phyloP scores from a whole-genome alignment of 2,113 vertebrate genomes.

The Condylura cristata region DNA sequence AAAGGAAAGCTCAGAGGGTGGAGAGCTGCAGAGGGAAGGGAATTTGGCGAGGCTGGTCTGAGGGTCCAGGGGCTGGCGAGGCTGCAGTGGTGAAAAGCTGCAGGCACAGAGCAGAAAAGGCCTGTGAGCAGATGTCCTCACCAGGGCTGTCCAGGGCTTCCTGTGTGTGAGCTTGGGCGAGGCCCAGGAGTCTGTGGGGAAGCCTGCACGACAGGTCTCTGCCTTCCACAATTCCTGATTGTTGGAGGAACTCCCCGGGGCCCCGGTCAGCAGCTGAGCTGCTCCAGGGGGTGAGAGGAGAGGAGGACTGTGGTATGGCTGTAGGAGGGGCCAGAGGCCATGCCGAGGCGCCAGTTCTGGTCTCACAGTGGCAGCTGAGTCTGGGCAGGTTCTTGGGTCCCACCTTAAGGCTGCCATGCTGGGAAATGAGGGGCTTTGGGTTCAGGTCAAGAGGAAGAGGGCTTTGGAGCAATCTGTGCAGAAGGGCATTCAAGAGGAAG shows the following conservation, averaged over 20 bases:
- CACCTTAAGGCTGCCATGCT: neutral
- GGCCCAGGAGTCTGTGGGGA: neutral
- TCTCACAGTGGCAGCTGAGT: neutral
- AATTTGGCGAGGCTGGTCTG: neutral
- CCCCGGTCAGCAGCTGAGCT: neutral
- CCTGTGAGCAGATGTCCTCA: neutral
- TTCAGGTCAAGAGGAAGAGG: neutral
- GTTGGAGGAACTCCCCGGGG: neutral
- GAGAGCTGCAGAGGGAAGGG: neutral
- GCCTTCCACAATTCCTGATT: neutral
- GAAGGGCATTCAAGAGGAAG: neutral
- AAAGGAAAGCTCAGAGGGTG: neutral
- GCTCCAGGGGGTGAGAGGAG: rapidly evolving
- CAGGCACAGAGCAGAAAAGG: neutral
- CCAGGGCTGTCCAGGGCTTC: neutral
- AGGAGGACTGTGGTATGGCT: neutral
- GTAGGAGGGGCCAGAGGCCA: neutral
- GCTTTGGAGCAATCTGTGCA: neutral
- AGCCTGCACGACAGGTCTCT: neutral
- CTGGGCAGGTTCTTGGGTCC: neutral
- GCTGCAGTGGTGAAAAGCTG: neutral
- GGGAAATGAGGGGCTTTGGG: neutral
- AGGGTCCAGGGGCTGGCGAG: neutral
- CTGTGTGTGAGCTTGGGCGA: neutral
- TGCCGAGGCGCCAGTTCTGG: neutral